Percentiles rank a stretch among this genome's conserved stretches.
These are phyloP conservation scores for Ophiodon elongatus DNA, from an alignment of 2,113 vertebrate genomes.

Conservation along the genomic window DNA sequence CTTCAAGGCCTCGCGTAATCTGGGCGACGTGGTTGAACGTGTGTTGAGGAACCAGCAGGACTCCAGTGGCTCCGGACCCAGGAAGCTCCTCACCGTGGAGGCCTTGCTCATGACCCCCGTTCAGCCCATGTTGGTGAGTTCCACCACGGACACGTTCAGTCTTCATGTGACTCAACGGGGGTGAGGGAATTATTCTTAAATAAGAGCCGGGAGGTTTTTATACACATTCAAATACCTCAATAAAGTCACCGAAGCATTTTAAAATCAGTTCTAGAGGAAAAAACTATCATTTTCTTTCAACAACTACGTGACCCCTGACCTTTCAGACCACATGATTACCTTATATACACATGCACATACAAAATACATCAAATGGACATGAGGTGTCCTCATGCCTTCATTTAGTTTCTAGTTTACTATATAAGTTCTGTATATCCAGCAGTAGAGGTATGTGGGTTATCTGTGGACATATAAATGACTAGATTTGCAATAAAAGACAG, in stretches of 20 bases:
- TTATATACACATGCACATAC: not conserved
- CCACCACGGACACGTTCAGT: too few relatives aligned
- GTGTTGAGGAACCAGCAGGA: conserved; percentile 93
- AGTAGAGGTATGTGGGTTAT: too few relatives aligned
- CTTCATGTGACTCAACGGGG: not conserved
- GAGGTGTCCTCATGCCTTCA: not conserved
- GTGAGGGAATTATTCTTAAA: too few relatives aligned
- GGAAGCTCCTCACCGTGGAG: conserved; percentile 89
- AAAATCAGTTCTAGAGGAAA: not conserved
- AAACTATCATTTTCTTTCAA: too few relatives aligned
- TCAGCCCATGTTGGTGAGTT: conserved; percentile 96
- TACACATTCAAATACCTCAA: not conserved
- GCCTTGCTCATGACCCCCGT: conserved; percentile 96
- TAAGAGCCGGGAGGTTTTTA: not conserved
- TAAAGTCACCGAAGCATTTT: not conserved
- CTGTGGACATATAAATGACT: too few relatives aligned
- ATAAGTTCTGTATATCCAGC: too few relatives aligned
- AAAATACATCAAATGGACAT: not conserved
- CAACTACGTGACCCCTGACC: too few relatives aligned
- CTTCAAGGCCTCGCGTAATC: conserved; percentile 96
- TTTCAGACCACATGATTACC: not conserved
- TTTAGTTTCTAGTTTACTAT: too few relatives aligned
- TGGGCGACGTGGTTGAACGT: conserved; percentile 94
- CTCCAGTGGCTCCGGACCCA: conserved; percentile 85
- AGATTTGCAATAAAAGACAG: too few relatives aligned